Conservation (phyloP, 2,113 vertebrate species). For the Chelonoidis abingdonii region DNA sequence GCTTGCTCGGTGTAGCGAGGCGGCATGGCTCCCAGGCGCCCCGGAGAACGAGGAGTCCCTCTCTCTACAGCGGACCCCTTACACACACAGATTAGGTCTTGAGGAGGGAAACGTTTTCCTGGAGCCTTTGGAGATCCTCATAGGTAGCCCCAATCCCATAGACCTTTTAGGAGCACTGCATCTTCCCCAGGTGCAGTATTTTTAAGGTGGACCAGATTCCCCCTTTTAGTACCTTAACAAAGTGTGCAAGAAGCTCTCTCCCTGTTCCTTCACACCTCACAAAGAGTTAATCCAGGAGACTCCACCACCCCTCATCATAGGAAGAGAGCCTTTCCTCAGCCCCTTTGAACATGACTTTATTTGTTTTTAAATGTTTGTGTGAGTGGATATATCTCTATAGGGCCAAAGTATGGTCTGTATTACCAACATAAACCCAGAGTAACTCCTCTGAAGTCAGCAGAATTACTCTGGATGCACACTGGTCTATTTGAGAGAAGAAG, state of each 20-base stretch:
- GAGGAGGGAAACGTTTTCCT: not conserved
- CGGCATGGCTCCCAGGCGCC: too few species aligned
- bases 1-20: too few species aligned
- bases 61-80: too few species aligned
- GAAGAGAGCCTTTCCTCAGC: not conserved
- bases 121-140: not conserved
- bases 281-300: not conserved
- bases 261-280: not conserved
- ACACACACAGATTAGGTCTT: not conserved
- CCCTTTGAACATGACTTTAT: not conserved
- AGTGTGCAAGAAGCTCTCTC: not conserved
- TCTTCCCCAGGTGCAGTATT: not conserved
- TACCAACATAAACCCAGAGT: not conserved
- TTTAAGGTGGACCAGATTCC: not conserved
- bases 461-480: accelerated
- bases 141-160: not conserved
- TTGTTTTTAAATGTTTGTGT: not conserved
- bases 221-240: not conserved
- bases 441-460: not conserved
- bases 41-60: too few species aligned
- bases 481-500: not conserved
- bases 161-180: not conserved
- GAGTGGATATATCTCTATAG: not conserved
- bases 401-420: accelerated
- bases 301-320: not conserved